Evolutionary conservation across 2,888 invertebrate genomes (phyloP).

Genomic region (Aspidapion aeneum): DNA sequence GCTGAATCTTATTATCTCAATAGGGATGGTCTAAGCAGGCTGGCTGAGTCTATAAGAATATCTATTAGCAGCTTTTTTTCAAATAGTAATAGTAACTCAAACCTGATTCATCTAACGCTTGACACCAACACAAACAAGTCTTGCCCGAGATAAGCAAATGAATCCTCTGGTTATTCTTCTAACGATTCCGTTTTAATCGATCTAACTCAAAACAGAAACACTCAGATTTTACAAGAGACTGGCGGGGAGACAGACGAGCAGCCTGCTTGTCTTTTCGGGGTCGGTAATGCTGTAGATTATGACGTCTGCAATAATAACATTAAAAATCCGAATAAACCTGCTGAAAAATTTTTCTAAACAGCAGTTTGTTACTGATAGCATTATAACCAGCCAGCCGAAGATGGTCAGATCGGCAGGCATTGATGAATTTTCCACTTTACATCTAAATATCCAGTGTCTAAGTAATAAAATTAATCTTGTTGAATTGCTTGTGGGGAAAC

Average conservation of each 20-base stretch:
- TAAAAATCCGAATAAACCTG: background rate
- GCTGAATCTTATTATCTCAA: background rate
- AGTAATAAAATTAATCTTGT: background rate
- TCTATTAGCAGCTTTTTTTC: background rate
- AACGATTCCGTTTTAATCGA: background rate
- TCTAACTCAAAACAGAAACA: background rate
- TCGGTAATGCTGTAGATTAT: background rate
- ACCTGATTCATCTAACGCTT: background rate
- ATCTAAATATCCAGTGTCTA: background rate
- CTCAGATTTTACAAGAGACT: background rate
- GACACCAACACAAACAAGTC: background rate
- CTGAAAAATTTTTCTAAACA: background rate
- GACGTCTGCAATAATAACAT: background rate
- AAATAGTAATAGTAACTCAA: background rate
- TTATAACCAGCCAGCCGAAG: background rate
- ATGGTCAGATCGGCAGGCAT: background rate
- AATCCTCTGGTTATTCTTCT: background rate
- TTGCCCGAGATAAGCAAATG: background rate
- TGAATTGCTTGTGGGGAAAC: background rate
- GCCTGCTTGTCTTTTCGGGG: background rate
- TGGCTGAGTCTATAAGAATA: background rate
- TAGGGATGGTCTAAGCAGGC: background rate
- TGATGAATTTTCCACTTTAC: background rate
- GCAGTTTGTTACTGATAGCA: background rate
- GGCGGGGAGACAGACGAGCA: no score